Evolutionary conservation across 2,888 invertebrate species (phyloP).

Genomic region (Dryomyza anilis): DNA sequence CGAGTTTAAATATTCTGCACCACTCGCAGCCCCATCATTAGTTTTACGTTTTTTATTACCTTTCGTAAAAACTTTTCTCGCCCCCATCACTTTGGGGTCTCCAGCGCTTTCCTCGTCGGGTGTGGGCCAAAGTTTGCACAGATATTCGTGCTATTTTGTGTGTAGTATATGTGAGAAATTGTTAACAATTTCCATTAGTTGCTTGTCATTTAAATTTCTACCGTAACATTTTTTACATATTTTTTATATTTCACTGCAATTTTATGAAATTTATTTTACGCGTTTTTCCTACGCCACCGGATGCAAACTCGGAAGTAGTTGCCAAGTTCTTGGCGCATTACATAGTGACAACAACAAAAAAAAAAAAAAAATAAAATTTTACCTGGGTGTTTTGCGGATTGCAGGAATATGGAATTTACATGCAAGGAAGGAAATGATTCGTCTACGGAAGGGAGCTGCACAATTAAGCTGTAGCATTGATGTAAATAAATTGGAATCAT

Average conservation of each 20-base stretch:
- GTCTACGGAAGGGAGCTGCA: neutral
- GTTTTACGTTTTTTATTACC: too few species aligned
- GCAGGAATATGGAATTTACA: neutral
- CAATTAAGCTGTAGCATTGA: neutral
- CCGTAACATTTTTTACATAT: neutral
- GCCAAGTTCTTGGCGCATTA: slow-evolving; percentile 7
- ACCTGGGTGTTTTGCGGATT: slow-evolving; percentile 9
- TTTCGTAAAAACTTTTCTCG: slow-evolving; percentile 8
- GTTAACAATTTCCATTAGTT: slow-evolving; percentile 21
- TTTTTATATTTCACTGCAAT: neutral
- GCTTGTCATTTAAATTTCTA: slow-evolving; percentile 24
- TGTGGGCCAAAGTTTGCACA: neutral
- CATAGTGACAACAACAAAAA: too few species aligned
- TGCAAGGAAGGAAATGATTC: neutral
- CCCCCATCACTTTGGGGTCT: neutral
- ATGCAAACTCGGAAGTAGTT: slow-evolving; percentile 3
- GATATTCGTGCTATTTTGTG: neutral
- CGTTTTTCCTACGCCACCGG: neutral
- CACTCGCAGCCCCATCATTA: too few species aligned
- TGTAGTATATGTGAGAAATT: neutral
- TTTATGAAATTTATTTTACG: neutral
- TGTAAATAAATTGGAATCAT: too few species aligned
- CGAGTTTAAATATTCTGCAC: too few species aligned
- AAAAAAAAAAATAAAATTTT: too few species aligned
- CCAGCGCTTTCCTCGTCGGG: too few species aligned